Evolutionary conservation across 2,113 vertebrate species (phyloP), one percentile per base, ranked within the genome.

Genomic region (Thalassarche chlororhynchos): DNA sequence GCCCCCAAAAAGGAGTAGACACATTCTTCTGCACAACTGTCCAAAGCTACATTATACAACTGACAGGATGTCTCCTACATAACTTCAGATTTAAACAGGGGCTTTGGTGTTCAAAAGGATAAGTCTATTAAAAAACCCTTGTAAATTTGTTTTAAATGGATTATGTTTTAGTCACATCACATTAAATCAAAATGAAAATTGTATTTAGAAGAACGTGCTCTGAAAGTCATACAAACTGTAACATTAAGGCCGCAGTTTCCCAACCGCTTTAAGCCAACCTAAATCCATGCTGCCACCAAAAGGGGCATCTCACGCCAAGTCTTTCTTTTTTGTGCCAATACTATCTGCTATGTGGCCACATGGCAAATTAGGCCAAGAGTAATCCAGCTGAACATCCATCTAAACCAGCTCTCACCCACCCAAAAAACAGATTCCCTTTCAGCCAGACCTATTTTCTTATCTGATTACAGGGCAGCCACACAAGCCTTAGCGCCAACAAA

Each of bases 131-230:
- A 49, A 25, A 70, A 65, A 32, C 6, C 25, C 36, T 17, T 17
- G 0, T 24, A 52, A 28, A 5, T 7, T 38, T 38, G 9, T 36
- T 87, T 70, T 13, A 42, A 65, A 69, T 12, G 14, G 32, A 17
- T 68, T 44, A 14, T 6, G 11, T 14, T 64, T 74, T 19, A 52
- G 58, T 38, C 25, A 29, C 23, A 44, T 47, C 6, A 8, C 58
- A 44, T 28, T 25, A 54, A 55, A 70, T 46, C 60, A 74, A 64
- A 65, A 71, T 8, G 28, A 70, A 32, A 81, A 29, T 0, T 21
- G 17, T 2, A 13, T 25, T 42, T 29, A 38, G 29, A 44, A 65
- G 52, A 58, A 70, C 0, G 0, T 23, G 54, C 19, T 57, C 38
- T 15, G 38, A 5, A 42, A 64, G 64, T 12, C 66, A 40, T 1